Evolutionary conservation across 2,113 vertebrate genomes (phyloP), one percentile per base, ranked within the genome.

Genomic region (Phylloscopus trochiloides): DNA sequence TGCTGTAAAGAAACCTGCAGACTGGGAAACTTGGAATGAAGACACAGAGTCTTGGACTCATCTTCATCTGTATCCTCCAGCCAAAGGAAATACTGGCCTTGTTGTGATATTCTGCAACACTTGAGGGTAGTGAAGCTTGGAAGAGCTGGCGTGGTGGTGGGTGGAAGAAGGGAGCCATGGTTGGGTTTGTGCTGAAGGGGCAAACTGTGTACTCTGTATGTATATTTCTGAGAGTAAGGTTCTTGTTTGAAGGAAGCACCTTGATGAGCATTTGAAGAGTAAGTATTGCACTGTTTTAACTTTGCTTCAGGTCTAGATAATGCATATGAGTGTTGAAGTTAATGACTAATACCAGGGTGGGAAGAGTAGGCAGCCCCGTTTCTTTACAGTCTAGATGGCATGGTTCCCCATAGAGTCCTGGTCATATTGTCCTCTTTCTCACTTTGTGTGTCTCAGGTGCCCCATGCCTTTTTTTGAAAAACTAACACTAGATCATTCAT

Each of bases 401-500:
- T 96, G 96, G 96, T 95, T 98, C 93, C 97, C 96, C 96, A 93
- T 79, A 97, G 95, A 97, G 96, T 98, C 97, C 96, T 97, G 96
- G 92, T 98, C 98, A 98, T 97, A 97, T 98, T 98, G 98, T 98
- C 97, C 95, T 96, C 81, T 95, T 96, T 97, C 94, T 97, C 97
- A 96, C 98, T 96, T 93, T 98, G 96, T 98, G 97, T 98, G 97
- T 98, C 97, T 98, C 93, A 97, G 98, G 97, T 93, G 95, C 96
- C 97, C 97, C 96, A 97, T 10, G 13, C 97, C 97, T 98, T 98
- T 97, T 97, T 98, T 98, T 98, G 97, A 98, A 98, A 98, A 97
- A 98, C 98, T 98, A 98, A 98, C 98, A 98, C 98, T 98, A 98
- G 98, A 98, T 98, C 99, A 99, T 99, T 98, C 99, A 99, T 99